A percentile compares a stretch with the other conserved stretches of the same genome.
phyloP scores from a whole-genome alignment of 2,113 vertebrate genomes.

The Oryzias javanicus region DNA sequence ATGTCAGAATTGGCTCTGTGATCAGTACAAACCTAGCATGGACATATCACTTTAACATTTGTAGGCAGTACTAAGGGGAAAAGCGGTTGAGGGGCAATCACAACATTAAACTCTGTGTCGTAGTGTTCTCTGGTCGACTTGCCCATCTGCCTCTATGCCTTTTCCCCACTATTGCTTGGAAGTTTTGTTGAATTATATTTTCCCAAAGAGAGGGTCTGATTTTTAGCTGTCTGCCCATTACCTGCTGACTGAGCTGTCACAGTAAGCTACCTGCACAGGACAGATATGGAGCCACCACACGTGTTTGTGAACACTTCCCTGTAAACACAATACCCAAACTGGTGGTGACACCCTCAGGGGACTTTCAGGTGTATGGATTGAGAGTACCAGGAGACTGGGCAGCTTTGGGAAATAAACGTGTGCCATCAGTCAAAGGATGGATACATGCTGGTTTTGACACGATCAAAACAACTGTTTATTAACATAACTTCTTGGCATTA shows the following conservation, averaged over 20 bases:
- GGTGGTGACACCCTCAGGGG: constrained; percentile 54
- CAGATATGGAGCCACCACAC: constrained; percentile 53
- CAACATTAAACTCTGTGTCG: constrained; percentile 22
- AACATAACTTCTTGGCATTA: constrained; percentile 30
- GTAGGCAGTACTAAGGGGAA: constrained; percentile 1
- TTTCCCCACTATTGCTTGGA: constrained; percentile 28
- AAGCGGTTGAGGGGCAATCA: constrained; percentile 25
- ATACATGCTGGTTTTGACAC: constrained; percentile 47
- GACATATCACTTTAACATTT: background rate
- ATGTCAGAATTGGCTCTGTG: too few relatives aligned
- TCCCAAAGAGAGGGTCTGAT: constrained; percentile 49
- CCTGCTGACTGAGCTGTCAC: constrained; percentile 69
- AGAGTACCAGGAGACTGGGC: constrained; percentile 46
- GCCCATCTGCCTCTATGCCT: constrained; percentile 20
- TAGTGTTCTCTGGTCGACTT: constrained; percentile 47
- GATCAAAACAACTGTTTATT: constrained; percentile 22
- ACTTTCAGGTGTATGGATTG: constrained; percentile 23
- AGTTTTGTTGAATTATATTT: constrained; percentile 28
- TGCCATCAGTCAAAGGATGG: constrained; percentile 58
- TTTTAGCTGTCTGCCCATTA: constrained; percentile 62
- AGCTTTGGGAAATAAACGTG: constrained; percentile 51
- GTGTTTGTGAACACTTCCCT: background rate
- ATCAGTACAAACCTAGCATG: background rate
- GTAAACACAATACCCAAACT: constrained; percentile 21
- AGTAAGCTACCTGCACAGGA: constrained; percentile 59